Base-by-base conservation (phyloP, 2,797 vertebrate genomes). In the Bradypodion pumilum region DNA sequence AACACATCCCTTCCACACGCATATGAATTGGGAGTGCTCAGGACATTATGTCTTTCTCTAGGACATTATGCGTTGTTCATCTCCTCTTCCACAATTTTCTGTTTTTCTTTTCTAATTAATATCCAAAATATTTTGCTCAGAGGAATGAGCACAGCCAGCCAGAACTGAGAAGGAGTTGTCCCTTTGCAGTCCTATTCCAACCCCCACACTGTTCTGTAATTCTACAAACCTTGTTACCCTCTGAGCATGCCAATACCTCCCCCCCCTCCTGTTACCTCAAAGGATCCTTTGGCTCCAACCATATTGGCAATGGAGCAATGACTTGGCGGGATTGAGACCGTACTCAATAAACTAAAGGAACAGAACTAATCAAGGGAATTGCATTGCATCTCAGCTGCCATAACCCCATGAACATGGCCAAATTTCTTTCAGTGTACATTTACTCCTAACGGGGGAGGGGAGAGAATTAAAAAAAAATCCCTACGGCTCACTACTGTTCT, bases 361-460 rank as follows among this genome's bases (percentile, higher is more conserved):
- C 40, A 69, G 52, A 86, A 74, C 23, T 46, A 46, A 82, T 86
- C 63, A 79, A 63, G 4, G 19, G 56, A 68, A 75, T 60, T 73
- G 27, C 59, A 37, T 32, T 40, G 46, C 9, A 42, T 46, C 37
- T 59, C n/a, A 52, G 70, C 49, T 78, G 62, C 77, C 69, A 66
- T 52, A 68, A 75, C 32, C 44, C 25, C 29, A 78, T 27, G 15
- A 9, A 42, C 1, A 5, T 12, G 9, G 52, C 60, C 81, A 81
- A 62, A 56, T 37, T 46, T 27, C 29, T 72, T 29, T 75, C 32
- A n/a, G 13, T 15, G 32, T 37, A 62, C 32, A 21, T 62, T 77
- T 63, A 13, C 32, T 72, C 49, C 79, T 65, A 81, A 40, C 32
- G 10, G 72, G 25, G 29, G 9, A 10, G 72, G 25, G 29, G 9